These are phyloP conservation scores for Eupristina koningsbergeri DNA, from an alignment of 1,140 invertebrate species.

Conservation along the genomic window DNA sequence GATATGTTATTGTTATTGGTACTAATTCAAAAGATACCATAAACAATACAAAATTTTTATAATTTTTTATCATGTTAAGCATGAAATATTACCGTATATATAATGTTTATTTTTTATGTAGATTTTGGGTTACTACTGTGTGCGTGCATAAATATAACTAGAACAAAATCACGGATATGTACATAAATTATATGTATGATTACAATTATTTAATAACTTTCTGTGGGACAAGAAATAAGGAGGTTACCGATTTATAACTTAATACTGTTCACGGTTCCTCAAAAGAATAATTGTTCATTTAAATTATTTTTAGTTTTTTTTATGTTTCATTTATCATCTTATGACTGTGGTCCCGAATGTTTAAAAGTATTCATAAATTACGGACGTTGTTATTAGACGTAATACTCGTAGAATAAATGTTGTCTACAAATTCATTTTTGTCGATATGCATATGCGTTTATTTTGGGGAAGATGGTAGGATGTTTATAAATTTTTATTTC, in stretches of 20 bases:
- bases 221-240: not conserved
- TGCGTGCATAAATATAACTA: not conserved
- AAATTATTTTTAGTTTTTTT: conserved; percentile 33
- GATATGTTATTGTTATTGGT: not conserved
- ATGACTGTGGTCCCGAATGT: conserved; percentile 63
- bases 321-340: conserved; percentile 53
- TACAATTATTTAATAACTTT: conserved; percentile 22
- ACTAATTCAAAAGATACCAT: not conserved
- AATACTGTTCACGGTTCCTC: conserved; percentile 60
- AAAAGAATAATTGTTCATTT: conserved; percentile 41
- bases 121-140: not conserved
- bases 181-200: conserved; percentile 12
- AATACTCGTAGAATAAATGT: conserved; percentile 44
- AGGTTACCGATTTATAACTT: conserved; percentile 53
- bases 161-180: conserved; percentile 28
- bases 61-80: not conserved
- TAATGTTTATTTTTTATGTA: not conserved
- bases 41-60: not conserved
- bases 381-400: conserved; percentile 46
- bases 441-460: conserved; percentile 18
- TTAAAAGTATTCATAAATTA: conserved; percentile 58
- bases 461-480: conserved; percentile 17
- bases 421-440: conserved; percentile 6
- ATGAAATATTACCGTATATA: not conserved
- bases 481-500: conserved; percentile 34